A percentile compares a stretch with the other conserved stretches of the same genome.
Evolutionary conservation across 2,888 invertebrate genomes (phyloP).

Genomic region (Gandaritis pyraliata): DNA sequence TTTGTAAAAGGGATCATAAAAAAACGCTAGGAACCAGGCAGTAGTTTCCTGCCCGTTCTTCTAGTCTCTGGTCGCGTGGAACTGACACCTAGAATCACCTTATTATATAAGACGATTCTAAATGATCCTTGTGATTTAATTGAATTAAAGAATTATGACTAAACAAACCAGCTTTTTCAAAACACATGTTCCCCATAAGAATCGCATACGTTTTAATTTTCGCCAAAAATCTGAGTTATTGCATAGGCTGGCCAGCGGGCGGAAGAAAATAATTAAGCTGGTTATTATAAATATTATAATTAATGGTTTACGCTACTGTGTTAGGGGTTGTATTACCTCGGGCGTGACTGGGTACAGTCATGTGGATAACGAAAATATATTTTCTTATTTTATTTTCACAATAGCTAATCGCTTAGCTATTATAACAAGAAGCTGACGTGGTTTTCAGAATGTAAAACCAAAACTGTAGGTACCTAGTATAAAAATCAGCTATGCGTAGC

Average conservation of each 20-base stretch:
- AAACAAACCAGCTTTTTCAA: slow-evolving; percentile 8
- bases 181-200: slow-evolving; percentile 24
- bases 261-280: slow-evolving; percentile 64
- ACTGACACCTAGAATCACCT: too few species aligned
- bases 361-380: neutral
- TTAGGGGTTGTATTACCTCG: slow-evolving; percentile 19
- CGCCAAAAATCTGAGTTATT: slow-evolving; percentile 36
- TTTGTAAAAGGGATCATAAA: too few species aligned
- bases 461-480: too few species aligned
- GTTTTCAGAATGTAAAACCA: too few species aligned
- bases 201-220: slow-evolving; percentile 37
- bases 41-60: too few species aligned
- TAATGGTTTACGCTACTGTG: slow-evolving; percentile 24
- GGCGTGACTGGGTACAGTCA: slow-evolving; percentile 11
- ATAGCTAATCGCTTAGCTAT: too few species aligned
- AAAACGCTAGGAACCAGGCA: too few species aligned
- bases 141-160: neutral
- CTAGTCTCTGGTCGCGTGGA: too few species aligned
- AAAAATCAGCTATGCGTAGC: too few species aligned
- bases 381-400: neutral
- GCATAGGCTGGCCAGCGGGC: slow-evolving; percentile 25
- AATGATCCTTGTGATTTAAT: too few species aligned
- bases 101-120: too few species aligned
- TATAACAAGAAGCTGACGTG: too few species aligned
- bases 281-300: slow-evolving; percentile 36